Evolutionary conservation across 2,888 invertebrate species (phyloP), one percentile per base, ranked within the genome.

Genomic region (Junonia oenone): DNA sequence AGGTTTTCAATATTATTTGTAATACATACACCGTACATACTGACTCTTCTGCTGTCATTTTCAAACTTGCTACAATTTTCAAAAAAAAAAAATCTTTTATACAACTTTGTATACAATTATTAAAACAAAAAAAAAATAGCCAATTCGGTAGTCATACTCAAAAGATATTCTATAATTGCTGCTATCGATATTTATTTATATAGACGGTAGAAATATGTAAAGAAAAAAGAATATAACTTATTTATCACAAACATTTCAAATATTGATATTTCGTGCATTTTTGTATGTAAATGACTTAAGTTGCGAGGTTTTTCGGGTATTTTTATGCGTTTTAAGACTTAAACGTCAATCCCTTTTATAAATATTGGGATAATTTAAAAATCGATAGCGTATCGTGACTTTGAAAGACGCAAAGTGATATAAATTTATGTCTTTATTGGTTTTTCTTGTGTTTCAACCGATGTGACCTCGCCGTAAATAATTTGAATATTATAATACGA

Each of bases 211-310:
- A 51, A 53, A 31, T 46, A 15, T 17, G 19, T 55, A 46, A 50
- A 50, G 40, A 49, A 48, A 52, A 45, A 14, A 51, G 31, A 43
- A 43, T 45, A 54, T 27, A 22, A 14, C 33, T 19, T 45, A 59
- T 59, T 48, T 59, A 53, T 56, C 50, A 40, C 51, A 58, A 58
- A 14, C 29, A 6, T 46, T 52, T 55, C 35, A 51, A 45, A 51
- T 55, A 61, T 55, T 55, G 61, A 56, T 52, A 61, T 61, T 61
- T 51, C 45, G 46, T 37, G 37, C 22, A 27, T 49, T 55, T 47
- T 46, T 52, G 14, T 50, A 8, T 26, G 22, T 26, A 6, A 22
- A 53, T 31, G 15, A 46, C 46, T 37, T 54, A 48, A 43, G 48
- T 40, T 43, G 14, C 14, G 31, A 26, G 38, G 4, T 17, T 43